A percentile compares a stretch with the other conserved stretches of the same genome.
Evolutionary conservation across 2,797 vertebrate species (phyloP).

Genomic region (Coregonus suidteri): DNA sequence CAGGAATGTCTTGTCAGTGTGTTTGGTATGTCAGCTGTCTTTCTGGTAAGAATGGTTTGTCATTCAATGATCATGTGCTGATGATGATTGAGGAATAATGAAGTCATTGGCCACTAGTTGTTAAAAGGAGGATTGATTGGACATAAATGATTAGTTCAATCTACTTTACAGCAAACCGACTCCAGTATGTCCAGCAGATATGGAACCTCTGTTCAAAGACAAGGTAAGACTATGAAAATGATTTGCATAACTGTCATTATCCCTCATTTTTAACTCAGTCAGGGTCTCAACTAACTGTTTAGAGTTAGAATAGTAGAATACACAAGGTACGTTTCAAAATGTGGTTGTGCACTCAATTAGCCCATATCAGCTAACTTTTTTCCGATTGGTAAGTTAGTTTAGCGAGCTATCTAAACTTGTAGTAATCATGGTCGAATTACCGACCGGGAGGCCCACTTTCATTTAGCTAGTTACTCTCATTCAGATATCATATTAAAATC

Average conservation of each 20-base stretch:
- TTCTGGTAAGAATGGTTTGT: slow-evolving; percentile 1
- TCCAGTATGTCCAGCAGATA: slow-evolving; percentile 77
- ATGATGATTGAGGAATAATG: not conserved
- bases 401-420: too few relatives aligned
- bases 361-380: too few relatives aligned
- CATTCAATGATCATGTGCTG: not conserved
- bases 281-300: too few relatives aligned
- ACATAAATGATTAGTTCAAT: slow-evolving; percentile 7
- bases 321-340: too few relatives aligned
- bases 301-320: too few relatives aligned
- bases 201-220: slow-evolving; percentile 76
- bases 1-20: not conserved
- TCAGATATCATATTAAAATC: too few relatives aligned
- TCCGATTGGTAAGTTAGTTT: too few relatives aligned
- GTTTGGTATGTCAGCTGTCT: not conserved
- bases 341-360: too few relatives aligned
- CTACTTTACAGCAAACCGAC: slow-evolving; percentile 61
- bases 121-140: not conserved
- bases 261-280: not conserved
- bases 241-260: not conserved
- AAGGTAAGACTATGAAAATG: slow-evolving; percentile 64
- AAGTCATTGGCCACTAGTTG: not conserved
- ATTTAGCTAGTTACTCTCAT: too few relatives aligned
- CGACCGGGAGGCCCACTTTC: too few relatives aligned
- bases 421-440: too few relatives aligned